These are phyloP conservation scores for Torymus texanus DNA, from an alignment of 2,888 invertebrate genomes.

Conservation along the genomic window DNA sequence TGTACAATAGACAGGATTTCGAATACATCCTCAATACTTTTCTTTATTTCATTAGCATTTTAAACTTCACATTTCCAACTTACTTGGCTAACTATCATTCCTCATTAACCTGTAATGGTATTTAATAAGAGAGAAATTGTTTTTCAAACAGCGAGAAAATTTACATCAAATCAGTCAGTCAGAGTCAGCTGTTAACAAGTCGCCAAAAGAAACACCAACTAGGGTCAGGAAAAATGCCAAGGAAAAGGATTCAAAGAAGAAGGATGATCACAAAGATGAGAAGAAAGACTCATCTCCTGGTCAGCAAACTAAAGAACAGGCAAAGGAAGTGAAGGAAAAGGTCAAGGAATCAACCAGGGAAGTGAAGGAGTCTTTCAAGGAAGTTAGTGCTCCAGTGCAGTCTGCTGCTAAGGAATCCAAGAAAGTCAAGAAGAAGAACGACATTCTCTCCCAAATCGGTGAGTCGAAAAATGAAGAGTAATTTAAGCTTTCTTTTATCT, in stretches of 20 bases:
- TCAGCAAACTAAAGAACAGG: slow-evolving; percentile 36
- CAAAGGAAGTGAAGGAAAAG: slow-evolving; percentile 57
- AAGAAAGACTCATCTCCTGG: slow-evolving; percentile 60
- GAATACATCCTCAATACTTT: neutral
- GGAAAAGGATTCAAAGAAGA: slow-evolving; percentile 67
- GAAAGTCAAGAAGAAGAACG: slow-evolving; percentile 80
- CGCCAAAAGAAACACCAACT: slow-evolving; percentile 71
- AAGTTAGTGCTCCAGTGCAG: slow-evolving; percentile 58
- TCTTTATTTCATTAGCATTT: no score
- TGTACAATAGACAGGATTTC: neutral
- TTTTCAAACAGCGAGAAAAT: slow-evolving; percentile 67
- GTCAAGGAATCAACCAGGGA: slow-evolving; percentile 63
- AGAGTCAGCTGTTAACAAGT: slow-evolving; percentile 67
- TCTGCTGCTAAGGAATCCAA: slow-evolving; percentile 68
- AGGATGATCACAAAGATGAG: slow-evolving; percentile 67
- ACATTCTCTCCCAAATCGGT: slow-evolving; percentile 78
- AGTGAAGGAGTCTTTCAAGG: slow-evolving; percentile 62
- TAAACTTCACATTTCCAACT: no score
- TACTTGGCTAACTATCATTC: neutral
- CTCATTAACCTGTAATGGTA: neutral
- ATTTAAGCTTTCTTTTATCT: neutral
- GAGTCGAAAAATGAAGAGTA: slow-evolving; percentile 61
- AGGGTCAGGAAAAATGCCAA: slow-evolving; percentile 69
- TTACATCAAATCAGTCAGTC: slow-evolving; percentile 63
- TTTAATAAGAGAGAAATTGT: neutral